Base-by-base conservation (phyloP, 2,797 vertebrate species). In the Sphenodon punctatus region DNA sequence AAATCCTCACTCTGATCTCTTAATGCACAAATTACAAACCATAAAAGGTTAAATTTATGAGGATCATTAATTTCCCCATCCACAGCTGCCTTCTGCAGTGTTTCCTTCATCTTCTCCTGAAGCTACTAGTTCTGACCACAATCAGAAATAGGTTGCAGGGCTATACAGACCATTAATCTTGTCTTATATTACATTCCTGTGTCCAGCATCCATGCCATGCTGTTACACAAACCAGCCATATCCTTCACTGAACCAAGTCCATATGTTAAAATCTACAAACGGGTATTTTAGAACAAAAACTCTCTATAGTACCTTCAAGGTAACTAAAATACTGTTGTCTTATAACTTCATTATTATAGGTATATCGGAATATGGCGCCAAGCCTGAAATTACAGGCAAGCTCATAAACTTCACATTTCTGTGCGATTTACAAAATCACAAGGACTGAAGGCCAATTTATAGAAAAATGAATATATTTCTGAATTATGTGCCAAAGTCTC, bases 351-450 rank as follows among this genome's bases (percentile, higher is more conserved):
- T 67, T 77, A 70, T 75, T 15, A 67, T 10, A 48, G 5, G 2
- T 51, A 84, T 72, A 64, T 69, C 84, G 56, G 69, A 88, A 71
- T 76, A n/a, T n/a, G n/a, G n/a, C n/a, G n/a, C n/a, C n/a, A n/a
- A n/a, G n/a, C n/a, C n/a, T n/a, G n/a, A n/a, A n/a, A n/a, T n/a
- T n/a, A n/a, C n/a, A n/a, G n/a, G n/a, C n/a, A n/a, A n/a, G n/a
- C n/a, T n/a, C n/a, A n/a, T n/a, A n/a, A n/a, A n/a, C n/a, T n/a
- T n/a, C n/a, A n/a, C n/a, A n/a, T n/a, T n/a, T n/a, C n/a, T n/a
- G n/a, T n/a, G n/a, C n/a, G n/a, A n/a, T n/a, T n/a, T n/a, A n/a
- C n/a, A n/a, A n/a, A n/a, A n/a, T n/a, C n/a, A n/a, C n/a, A n/a
- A n/a, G n/a, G n/a, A n/a, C n/a, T n/a, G n/a, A n/a, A n/a, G n/a